Base-by-base conservation (phyloP, 2,888 invertebrate species). In the Cataglyphis cursor region DNA sequence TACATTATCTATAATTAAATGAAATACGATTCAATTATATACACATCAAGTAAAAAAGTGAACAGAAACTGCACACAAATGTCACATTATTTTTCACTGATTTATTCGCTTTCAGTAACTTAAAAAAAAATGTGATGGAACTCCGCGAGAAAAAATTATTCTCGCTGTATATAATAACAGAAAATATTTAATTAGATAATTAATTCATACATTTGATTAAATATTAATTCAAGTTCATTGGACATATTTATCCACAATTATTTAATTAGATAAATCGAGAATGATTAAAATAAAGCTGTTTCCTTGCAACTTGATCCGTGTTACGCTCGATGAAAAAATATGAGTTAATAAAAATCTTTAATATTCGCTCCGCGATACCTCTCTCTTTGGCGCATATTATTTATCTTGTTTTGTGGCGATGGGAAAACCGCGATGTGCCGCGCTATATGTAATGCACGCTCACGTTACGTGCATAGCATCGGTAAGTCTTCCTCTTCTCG, bases 401-500 rank as follows among this genome's bases (percentile, higher is more conserved):
- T 80, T 72, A 59, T 78, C 57, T 41, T 41, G 44, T 41, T 68
- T 41, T n/a, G 41, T 18, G 35, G 12, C 73, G 72, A 78, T 44
- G 73, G 51, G 62, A 62, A 81, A 64, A 76, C 51, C 74, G 44
- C 76, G 51, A 62, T 75, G 41, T 41, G 74, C 41, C 41, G 21
- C 48, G 38, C 35, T 80, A 72, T 59, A 82, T 51, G 41, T 61
- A 44, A 44, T 15, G 51, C 54, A 51, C 24, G 59, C 68, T 82
- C 41, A 24, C 24, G 51, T 83, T 72, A 68, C 84, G 61, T 81
- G 70, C 65, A 24, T 64, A 24, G 83, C 84, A 88, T 89, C 86
- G 82, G 76, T 73, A 54, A 74, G 89, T 78, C 85, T 89, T 89
- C 89, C 31, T 51, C n/a, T 24, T 66, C 41, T 70, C 61, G 89